These are phyloP conservation scores for Serinus canaria DNA, from an alignment of 2,113 vertebrate genomes.

Conservation along the genomic window DNA sequence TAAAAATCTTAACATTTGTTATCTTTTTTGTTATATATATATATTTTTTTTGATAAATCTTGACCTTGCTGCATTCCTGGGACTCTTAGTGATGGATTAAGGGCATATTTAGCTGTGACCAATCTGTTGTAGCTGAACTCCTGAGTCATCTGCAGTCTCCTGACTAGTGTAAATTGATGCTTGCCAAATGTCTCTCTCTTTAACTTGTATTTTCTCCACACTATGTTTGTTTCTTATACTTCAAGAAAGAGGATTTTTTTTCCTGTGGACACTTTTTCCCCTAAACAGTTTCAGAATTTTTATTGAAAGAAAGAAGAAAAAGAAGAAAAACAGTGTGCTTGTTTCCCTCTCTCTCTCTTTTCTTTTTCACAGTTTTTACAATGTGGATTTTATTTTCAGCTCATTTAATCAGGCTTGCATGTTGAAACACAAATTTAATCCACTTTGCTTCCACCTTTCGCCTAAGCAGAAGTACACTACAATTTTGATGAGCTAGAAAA, in stretches of 20 bases:
- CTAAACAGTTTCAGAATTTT: neutral
- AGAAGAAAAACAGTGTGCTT: neutral
- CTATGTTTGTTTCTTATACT: neutral
- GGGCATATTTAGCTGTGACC: neutral
- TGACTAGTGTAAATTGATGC: neutral
- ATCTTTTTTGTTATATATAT: rapidly evolving
- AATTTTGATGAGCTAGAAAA: neutral
- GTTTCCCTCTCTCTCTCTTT: neutral
- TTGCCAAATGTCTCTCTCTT: neutral
- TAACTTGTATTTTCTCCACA: neutral
- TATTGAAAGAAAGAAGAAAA: too few species aligned
- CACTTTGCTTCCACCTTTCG: neutral
- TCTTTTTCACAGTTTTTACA: neutral
- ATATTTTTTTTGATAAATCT: neutral
- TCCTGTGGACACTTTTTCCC: neutral
- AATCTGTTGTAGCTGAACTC: neutral
- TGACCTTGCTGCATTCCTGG: neutral
- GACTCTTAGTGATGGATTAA: conserved; percentile 28
- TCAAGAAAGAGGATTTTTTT: neutral
- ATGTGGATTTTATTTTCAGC: neutral
- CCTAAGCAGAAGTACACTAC: neutral
- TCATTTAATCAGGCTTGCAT: neutral
- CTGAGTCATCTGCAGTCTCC: neutral
- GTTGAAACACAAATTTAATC: neutral
- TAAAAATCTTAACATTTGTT: neutral